These are phyloP conservation scores for Drosophila histrio DNA, from an alignment of 2,888 invertebrate genomes.

Conservation along the genomic window DNA sequence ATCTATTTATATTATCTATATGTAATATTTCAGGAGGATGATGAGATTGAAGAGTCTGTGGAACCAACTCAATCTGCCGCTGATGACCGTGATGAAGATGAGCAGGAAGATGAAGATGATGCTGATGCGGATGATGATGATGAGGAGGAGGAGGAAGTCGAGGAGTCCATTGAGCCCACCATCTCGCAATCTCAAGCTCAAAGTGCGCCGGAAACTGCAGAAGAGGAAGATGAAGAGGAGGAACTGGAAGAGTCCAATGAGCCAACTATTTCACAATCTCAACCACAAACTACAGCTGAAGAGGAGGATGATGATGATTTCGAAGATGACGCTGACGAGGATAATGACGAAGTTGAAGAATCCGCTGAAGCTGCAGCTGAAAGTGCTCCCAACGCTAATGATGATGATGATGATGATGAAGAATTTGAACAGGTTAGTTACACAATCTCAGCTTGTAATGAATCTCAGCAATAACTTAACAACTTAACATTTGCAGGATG, in stretches of 20 bases:
- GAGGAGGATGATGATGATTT: slow-evolving; percentile 59
- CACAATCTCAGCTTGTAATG: too few species aligned
- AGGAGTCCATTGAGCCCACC: slow-evolving; percentile 67
- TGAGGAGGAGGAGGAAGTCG: slow-evolving; percentile 63
- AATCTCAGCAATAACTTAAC: neutral
- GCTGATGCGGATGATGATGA: slow-evolving; percentile 52
- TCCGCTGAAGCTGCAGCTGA: slow-evolving; percentile 31
- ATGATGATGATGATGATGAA: slow-evolving; percentile 58
- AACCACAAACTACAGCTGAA: slow-evolving; percentile 44
- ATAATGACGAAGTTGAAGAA: slow-evolving; percentile 33
- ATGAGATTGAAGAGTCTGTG: slow-evolving; percentile 46
- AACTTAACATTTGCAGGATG: slow-evolving; percentile 68
- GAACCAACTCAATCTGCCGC: slow-evolving; percentile 47
- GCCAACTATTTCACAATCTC: slow-evolving; percentile 5
- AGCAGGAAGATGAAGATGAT: slow-evolving; percentile 49
- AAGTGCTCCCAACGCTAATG: slow-evolving; percentile 17
- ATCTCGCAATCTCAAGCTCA: slow-evolving; percentile 45
- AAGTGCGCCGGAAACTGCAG: slow-evolving; percentile 44
- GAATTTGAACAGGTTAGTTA: slow-evolving; percentile 28
- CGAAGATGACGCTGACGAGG: slow-evolving; percentile 28
- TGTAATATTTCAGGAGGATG: slow-evolving; percentile 16
- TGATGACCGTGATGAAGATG: slow-evolving; percentile 51
- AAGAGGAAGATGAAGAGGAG: slow-evolving; percentile 70
- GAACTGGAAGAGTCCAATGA: slow-evolving; percentile 25
- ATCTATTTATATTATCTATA: neutral